A percentile compares a stretch with the other conserved stretches of the same genome.
These are phyloP conservation scores for Psix sp. DNA, from an alignment of 1,140 invertebrate genomes.

Conservation along the genomic window DNA sequence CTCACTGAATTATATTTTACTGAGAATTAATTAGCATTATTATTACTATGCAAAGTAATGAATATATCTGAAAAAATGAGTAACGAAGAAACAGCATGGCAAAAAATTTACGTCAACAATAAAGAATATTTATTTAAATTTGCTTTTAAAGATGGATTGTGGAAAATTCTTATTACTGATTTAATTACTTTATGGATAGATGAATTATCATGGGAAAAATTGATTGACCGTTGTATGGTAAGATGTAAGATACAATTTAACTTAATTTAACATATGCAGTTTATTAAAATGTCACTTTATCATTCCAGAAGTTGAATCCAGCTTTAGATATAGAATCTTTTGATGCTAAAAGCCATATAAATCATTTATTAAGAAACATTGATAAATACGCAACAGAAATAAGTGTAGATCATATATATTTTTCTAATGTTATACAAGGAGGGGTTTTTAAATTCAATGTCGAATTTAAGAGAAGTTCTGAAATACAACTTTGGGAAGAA, in stretches of 20 bases:
- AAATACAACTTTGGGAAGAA: slow-evolving; percentile 61
- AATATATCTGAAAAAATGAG: background rate
- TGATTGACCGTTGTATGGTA: slow-evolving; percentile 65
- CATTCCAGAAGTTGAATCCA: slow-evolving; percentile 66
- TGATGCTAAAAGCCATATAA: slow-evolving; percentile 53
- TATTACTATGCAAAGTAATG: slow-evolving; percentile 3
- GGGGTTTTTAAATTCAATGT: slow-evolving; percentile 65
- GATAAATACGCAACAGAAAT: slow-evolving; percentile 37
- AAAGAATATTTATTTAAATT: slow-evolving; percentile 59
- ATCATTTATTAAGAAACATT: slow-evolving; percentile 61
- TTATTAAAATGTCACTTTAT: slow-evolving; percentile 13
- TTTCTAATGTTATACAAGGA: slow-evolving; percentile 58
- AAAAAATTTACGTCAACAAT: slow-evolving; percentile 48
- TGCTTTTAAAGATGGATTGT: slow-evolving; percentile 30
- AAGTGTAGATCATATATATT: slow-evolving; percentile 51
- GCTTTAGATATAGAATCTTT: slow-evolving; percentile 57
- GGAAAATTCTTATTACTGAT: slow-evolving; percentile 65
- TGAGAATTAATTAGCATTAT: background rate
- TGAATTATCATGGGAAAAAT: slow-evolving; percentile 55
- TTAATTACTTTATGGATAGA: slow-evolving; percentile 65
- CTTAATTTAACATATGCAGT: background rate
- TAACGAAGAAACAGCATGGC: slow-evolving; percentile 14
- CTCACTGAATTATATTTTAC: background rate
- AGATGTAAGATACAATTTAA: slow-evolving; percentile 1
- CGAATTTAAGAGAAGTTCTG: slow-evolving; percentile 59